Percentiles rank a stretch among this genome's conserved stretches.
phyloP scores from a whole-genome alignment of 1,140 invertebrate genomes.

The Tyrophagus putrescentiae region DNA sequence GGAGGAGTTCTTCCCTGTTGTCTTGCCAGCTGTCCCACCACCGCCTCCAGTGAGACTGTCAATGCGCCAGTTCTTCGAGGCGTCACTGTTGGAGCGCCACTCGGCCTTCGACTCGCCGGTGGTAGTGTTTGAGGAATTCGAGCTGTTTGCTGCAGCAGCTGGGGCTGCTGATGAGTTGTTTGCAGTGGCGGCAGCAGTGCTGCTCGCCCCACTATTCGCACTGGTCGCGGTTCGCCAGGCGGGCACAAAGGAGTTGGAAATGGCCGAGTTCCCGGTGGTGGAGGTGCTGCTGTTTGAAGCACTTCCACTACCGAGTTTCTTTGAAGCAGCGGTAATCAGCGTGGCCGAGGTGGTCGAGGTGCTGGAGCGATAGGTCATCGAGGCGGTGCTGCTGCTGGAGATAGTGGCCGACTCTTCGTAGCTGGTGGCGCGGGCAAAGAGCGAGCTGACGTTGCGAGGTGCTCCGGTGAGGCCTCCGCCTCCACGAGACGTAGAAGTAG shows the following conservation, averaged over 20 bases:
- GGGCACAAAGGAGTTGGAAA: not conserved
- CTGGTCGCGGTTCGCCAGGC: not conserved
- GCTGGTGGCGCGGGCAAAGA: not conserved
- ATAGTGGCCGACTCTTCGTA: not conserved
- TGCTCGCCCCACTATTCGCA: not conserved
- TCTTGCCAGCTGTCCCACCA: not conserved
- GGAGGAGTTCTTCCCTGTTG: not conserved
- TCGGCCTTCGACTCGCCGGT: not conserved
- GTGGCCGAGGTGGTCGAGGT: not conserved
- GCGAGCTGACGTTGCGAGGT: not conserved
- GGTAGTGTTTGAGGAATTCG: not conserved
- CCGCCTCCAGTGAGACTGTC: not conserved
- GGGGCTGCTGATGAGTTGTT: not conserved
- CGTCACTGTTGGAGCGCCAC: slow-evolving; percentile 4
- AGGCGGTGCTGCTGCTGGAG: no score
- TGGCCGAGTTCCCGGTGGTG: not conserved
- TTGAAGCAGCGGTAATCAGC: not conserved
- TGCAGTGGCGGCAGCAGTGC: not conserved
- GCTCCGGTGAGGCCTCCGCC: no score
- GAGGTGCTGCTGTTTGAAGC: not conserved
- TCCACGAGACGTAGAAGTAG: no score
- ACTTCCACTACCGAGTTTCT: not conserved
- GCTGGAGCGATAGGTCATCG: no score
- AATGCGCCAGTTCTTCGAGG: slow-evolving; percentile 1
- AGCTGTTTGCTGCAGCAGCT: not conserved